Evolutionary conservation across 2,113 vertebrate species (phyloP), one percentile per base, ranked within the genome.

Genomic region (Aptenodytes forsteri): DNA sequence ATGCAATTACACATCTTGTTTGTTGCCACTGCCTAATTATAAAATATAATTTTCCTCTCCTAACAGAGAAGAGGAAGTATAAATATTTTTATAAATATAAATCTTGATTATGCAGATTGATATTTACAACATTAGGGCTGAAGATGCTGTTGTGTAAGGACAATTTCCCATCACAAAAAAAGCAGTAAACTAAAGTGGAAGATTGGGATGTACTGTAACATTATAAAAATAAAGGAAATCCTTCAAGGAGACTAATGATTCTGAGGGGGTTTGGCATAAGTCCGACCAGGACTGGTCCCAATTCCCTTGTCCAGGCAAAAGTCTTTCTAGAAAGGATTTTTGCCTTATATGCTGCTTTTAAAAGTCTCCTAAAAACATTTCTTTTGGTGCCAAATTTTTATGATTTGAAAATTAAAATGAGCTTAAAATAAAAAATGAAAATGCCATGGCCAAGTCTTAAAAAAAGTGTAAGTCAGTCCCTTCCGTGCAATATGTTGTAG

Each of bases 31-130:
- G 75, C 58, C 91, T 94, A 83, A 97, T 95, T 94, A 95, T 66
- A 90, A 91, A 93, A 92, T 70, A 66, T 27, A 85, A 83, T 94
- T 91, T 95, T 91, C 70, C 80, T 91, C 58, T 94, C 23, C 66
- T 83, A 87, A 92, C 58, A 83, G 62, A 76, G 69, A 72, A 16
- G 11, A 94, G 77, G 82, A 91, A 94, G 49, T 56, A 65, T 4
- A 90, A 96, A 90, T 85, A 73, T 94, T 95, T 87, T 86, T 62
- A 38, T 58, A 66, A 90, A 73, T 12, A 83, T 83, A 76, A 90
- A 83, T 90, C 61, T 91, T 72, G 26, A 93, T 88, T 16, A 4
- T 38, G 23, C 14, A 55, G 49, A 29, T 83, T n/a, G 42, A 38
- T 83, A 86, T 77, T 92, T 88, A 72, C 38, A 85, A 85, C 96